phyloP scores from a whole-genome alignment of 2,888 invertebrate species.

The Nudaria mundana region DNA sequence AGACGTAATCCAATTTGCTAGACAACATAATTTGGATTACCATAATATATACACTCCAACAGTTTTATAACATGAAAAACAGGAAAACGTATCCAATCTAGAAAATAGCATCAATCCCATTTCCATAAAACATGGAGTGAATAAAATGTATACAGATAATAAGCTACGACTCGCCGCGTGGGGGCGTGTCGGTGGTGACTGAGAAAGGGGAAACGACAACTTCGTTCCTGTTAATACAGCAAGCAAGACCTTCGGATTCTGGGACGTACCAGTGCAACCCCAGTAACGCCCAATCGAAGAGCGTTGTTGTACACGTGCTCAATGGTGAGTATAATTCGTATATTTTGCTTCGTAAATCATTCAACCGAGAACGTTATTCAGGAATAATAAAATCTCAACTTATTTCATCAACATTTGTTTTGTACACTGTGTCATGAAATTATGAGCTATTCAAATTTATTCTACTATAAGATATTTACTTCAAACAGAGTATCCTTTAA shows the following conservation, averaged over 20 bases:
- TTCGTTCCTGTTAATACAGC: conserved; percentile 93
- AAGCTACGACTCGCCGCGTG: conserved; percentile 95
- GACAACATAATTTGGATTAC: conserved; percentile 24
- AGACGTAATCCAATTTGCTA: conserved; percentile 17
- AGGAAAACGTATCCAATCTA: conserved; percentile 40
- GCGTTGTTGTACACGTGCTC: conserved; percentile 95
- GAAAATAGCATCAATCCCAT: conserved; percentile 35
- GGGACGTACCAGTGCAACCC: conserved; percentile 97
- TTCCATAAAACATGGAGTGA: conserved; percentile 32
- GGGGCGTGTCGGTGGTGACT: conserved; percentile 94
- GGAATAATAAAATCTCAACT: background rate
- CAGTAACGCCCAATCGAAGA: conserved; percentile 94
- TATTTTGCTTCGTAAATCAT: no score
- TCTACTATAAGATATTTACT: no score
- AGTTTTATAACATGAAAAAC: conserved; percentile 31
- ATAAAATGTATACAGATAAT: conserved; percentile 85
- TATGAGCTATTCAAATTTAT: no score
- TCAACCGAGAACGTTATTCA: no score
- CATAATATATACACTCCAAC: conserved; percentile 31
- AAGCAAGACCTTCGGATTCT: conserved; percentile 92
- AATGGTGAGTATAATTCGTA: conserved; percentile 86
- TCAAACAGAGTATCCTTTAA: no score
- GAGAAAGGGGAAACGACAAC: conserved; percentile 95
- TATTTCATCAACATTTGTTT: no score
- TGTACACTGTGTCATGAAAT: no score